A percentile compares a stretch with the other conserved stretches of the same genome.
Evolutionary conservation across 2,888 invertebrate species (phyloP).

Genomic region (Orchesella flavescens): DNA sequence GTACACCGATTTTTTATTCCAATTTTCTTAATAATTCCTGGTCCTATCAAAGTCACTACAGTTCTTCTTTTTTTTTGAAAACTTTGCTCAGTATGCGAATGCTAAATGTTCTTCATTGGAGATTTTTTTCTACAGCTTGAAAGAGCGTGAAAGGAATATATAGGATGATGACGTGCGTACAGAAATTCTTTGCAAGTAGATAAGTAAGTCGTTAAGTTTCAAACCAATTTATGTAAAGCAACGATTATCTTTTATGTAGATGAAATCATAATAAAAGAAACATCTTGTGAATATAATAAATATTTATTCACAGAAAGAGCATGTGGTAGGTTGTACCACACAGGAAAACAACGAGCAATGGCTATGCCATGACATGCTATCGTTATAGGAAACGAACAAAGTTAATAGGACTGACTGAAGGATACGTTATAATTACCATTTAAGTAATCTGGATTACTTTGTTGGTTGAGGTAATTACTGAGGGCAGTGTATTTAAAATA

Average conservation of each 20-base stretch:
- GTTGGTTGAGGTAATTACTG: constrained; percentile 3
- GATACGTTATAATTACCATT: constrained; percentile 27
- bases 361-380: not conserved
- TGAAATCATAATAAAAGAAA: not conserved
- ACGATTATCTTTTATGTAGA: not conserved
- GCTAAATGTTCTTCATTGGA: too few relatives aligned
- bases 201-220: not conserved
- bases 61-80: too few relatives aligned
- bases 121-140: too few relatives aligned
- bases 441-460: constrained; percentile 30
- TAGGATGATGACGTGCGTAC: not conserved
- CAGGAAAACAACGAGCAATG: not conserved
- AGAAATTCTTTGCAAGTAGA: too few relatives aligned
- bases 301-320: not conserved
- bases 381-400: not conserved
- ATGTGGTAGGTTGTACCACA: constrained; percentile 20
- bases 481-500: not conserved
- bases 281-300: not conserved
- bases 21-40: too few relatives aligned
- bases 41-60: too few relatives aligned
- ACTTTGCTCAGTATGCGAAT: too few relatives aligned
- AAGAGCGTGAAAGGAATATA: not conserved
- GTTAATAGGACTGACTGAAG: not conserved
- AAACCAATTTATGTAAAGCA: not conserved
- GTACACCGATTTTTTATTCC: too few relatives aligned